Percentiles rank a stretch among this genome's conserved stretches.
These are phyloP conservation scores for Pterocles orientalis DNA, from an alignment of 2,113 vertebrate genomes.

Conservation along the genomic window DNA sequence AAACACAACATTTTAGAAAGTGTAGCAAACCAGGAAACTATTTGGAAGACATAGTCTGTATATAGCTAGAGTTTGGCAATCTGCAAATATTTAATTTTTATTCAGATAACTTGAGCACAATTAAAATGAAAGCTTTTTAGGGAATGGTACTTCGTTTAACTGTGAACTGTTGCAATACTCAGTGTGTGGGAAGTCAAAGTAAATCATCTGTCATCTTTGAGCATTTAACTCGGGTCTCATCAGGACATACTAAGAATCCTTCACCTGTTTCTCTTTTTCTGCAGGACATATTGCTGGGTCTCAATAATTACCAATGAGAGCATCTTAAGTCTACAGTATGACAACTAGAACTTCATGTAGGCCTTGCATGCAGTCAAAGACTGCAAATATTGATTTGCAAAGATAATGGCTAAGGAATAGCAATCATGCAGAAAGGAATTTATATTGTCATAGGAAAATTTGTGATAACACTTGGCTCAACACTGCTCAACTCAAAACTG, in stretches of 20 bases:
- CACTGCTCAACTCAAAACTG: not conserved
- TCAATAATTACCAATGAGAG: not conserved
- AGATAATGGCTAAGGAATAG: not conserved
- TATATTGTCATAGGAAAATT: not conserved
- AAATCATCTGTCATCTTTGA: not conserved
- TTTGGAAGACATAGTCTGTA: not conserved
- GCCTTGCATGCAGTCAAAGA: not conserved
- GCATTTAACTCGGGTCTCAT: accelerated
- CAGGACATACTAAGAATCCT: not conserved
- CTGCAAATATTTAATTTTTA: not conserved
- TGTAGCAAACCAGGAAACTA: not conserved
- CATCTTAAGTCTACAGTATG: not conserved
- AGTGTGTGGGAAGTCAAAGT: not conserved
- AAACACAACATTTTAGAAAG: not conserved
- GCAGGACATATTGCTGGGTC: not conserved
- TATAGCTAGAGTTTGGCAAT: not conserved
- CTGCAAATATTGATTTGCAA: not conserved
- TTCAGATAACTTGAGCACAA: not conserved
- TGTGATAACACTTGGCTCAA: not conserved
- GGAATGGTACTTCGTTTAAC: not conserved
- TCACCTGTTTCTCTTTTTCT: not conserved
- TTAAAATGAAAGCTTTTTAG: not conserved
- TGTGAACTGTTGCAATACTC: not conserved
- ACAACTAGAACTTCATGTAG: not conserved
- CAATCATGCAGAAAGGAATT: not conserved